Conservation (phyloP, 2,888 invertebrate species). For the Xanthia icteritia region DNA sequence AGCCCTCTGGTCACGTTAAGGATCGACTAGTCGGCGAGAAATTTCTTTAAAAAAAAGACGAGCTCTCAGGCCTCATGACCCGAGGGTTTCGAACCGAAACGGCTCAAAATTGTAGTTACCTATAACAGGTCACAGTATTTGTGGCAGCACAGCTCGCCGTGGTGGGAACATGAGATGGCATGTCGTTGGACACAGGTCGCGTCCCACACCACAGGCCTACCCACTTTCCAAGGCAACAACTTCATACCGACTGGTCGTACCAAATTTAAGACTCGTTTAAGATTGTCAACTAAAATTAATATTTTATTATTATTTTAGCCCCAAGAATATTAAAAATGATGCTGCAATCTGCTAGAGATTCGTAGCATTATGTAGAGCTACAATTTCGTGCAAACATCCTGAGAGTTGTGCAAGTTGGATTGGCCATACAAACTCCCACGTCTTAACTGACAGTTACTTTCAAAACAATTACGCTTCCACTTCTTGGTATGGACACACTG, state of each 20-base stretch:
- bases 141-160: too few relatives aligned
- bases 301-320: neutral
- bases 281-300: neutral
- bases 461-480: conserved; percentile 80
- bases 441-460: conserved; percentile 81
- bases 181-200: too few relatives aligned
- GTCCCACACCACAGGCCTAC: too few relatives aligned
- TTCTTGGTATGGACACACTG: conserved; percentile 66
- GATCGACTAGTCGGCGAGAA: neutral
- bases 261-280: neutral
- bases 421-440: conserved; percentile 78
- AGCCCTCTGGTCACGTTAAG: neutral
- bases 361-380: conserved; percentile 65
- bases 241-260: neutral
- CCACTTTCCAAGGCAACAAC: neutral
- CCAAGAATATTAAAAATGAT: neutral
- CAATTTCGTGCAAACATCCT: conserved; percentile 79
- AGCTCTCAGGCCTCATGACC: too few relatives aligned
- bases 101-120: too few relatives aligned
- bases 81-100: too few relatives aligned
- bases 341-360: neutral
- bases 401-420: conserved; percentile 78
- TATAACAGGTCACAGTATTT: too few relatives aligned
- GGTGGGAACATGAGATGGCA: too few relatives aligned
- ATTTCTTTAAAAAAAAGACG: too few relatives aligned